Conservation (phyloP, 1,140 invertebrate species). For the Maniola jurtina region DNA sequence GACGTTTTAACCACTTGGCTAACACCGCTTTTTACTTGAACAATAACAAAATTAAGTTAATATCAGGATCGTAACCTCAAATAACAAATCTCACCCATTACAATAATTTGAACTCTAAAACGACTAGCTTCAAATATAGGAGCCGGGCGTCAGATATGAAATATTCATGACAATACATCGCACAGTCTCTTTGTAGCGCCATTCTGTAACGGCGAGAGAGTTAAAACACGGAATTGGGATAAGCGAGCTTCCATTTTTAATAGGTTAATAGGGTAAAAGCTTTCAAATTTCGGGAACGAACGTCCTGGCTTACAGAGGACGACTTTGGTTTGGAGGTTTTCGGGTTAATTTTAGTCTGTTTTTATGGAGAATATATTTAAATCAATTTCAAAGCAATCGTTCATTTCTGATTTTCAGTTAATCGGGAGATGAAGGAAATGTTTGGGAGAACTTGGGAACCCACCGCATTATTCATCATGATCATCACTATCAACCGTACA, state of each 20-base stretch:
- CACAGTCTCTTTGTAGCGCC: constrained; percentile 23
- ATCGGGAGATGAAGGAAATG: no score
- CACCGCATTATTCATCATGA: no score
- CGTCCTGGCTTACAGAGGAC: not conserved
- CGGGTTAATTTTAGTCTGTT: not conserved
- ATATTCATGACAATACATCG: constrained; percentile 35
- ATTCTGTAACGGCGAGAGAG: not conserved
- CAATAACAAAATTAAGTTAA: no score
- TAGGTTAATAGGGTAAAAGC: constrained; percentile 23
- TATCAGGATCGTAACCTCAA: not conserved
- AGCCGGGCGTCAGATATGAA: constrained; percentile 20
- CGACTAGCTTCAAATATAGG: constrained; percentile 29
- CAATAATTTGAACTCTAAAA: not conserved
- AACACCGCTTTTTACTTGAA: no score
- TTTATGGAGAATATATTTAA: not conserved
- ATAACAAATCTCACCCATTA: not conserved
- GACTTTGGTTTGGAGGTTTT: not conserved
- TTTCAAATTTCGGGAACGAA: not conserved
- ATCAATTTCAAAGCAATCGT: no score
- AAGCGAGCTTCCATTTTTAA: constrained; percentile 21
- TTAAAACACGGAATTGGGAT: constrained; percentile 10
- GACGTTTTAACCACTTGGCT: no score
- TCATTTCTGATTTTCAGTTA: no score
- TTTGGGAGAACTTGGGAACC: no score
- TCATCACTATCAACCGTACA: no score